These are phyloP conservation scores for Cyprinodon tularosa DNA, from an alignment of 2,113 vertebrate species.

Conservation along the genomic window DNA sequence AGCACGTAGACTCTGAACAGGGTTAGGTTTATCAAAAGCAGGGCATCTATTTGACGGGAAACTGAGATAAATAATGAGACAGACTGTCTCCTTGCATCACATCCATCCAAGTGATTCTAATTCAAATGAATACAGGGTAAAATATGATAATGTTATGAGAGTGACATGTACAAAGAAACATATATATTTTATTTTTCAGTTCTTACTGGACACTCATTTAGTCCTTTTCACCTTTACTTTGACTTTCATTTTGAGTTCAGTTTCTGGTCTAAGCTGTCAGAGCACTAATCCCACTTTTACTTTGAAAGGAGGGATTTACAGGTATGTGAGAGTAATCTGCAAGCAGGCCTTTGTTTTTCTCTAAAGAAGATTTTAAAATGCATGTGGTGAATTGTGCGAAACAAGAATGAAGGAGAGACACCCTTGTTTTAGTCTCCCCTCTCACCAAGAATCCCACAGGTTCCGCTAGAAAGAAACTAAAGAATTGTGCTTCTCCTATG, in stretches of 20 bases:
- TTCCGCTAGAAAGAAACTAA: conserved; percentile 20
- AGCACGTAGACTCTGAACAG: neutral
- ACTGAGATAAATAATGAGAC: no score
- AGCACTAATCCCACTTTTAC: conserved; percentile 41
- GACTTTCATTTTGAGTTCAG: conserved; percentile 19
- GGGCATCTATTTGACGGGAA: no score
- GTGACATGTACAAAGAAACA: neutral
- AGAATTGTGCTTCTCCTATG: conserved; percentile 4
- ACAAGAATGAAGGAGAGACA: conserved; percentile 6
- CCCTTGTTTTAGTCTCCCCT: conserved; percentile 1
- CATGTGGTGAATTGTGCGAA: conserved; percentile 15
- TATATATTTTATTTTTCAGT: neutral
- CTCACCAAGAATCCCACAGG: conserved; percentile 10
- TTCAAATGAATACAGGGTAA: neutral
- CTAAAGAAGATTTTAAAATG: conserved; percentile 40
- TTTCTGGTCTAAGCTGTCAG: conserved; percentile 45
- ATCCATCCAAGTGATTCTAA: neutral
- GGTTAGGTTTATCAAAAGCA: no score
- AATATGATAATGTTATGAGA: neutral
- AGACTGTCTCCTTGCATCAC: neutral
- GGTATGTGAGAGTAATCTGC: conserved; percentile 60
- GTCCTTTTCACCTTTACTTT: conserved; percentile 32
- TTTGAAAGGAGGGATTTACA: conserved; percentile 63
- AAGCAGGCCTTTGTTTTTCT: conserved; percentile 40
- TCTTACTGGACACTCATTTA: neutral